Evolutionary conservation across 92 coral and sea anemone species (phyloP).

Genomic region (Virgularia gustaviana): DNA sequence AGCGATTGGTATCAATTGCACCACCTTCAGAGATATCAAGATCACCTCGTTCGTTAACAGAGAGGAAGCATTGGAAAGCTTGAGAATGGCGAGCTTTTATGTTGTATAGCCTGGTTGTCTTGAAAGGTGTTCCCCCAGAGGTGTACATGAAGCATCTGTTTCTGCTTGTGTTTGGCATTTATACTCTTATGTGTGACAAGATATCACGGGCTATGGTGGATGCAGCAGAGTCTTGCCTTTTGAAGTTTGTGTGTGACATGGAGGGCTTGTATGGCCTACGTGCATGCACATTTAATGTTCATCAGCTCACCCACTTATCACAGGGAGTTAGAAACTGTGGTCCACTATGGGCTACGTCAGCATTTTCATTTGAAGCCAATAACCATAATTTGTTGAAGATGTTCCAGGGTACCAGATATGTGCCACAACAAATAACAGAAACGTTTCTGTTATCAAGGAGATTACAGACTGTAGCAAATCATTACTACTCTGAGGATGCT

Average conservation of each 20-base stretch:
- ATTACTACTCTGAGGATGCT: constrained; percentile 4
- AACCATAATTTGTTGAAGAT: constrained; percentile 16
- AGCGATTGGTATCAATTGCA: constrained; percentile 3
- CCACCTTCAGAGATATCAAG: constrained; percentile 46
- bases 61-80: constrained; percentile 30
- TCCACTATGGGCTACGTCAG: constrained; percentile 20
- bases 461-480: constrained; percentile 8
- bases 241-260: constrained; percentile 19
- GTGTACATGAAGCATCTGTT: constrained; percentile 29
- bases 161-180: constrained; percentile 26
- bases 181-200: constrained; percentile 17
- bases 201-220: neutral
- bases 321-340: constrained; percentile 15
- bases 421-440: constrained; percentile 17
- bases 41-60: constrained; percentile 18
- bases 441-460: constrained; percentile 1
- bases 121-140: constrained; percentile 21
- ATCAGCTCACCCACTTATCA: constrained; percentile 14
- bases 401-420: constrained; percentile 19
- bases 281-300: constrained; percentile 13
- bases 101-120: constrained; percentile 33
- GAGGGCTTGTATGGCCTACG: constrained; percentile 14
- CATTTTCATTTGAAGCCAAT: constrained; percentile 29
- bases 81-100: constrained; percentile 39
- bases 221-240: neutral